Evolutionary conservation across 2,888 invertebrate species (phyloP), one percentile per base, ranked within the genome.

Genomic region (Candidula unifasciata): DNA sequence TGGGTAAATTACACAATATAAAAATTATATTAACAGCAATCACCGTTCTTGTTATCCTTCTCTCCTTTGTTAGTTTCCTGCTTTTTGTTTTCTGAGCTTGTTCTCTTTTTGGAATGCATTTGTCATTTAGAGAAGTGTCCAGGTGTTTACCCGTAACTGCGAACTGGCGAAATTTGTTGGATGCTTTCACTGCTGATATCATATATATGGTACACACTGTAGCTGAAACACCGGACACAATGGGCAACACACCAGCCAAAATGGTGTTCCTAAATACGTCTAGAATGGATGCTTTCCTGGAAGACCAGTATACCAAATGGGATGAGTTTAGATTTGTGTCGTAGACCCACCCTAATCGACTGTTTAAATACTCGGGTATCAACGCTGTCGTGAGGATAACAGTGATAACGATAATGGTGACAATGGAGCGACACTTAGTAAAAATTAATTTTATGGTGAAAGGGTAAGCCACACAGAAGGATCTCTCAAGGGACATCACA

Each of bases 1-100:
- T 77, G 3, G 77, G 77, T 57, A 77, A 33, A 13, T 77, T 57
- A 24, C 77, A 77, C 18, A 77, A 6, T 24, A 77, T 33, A n/a
- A 77, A 77, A 2, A 77, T 33, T 21, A 30, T 44, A 57, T 30
- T 35, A 10, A 77, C n/a, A 24, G n/a, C 24, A 21, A 77, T 57
- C 3, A 77, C 60, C 57, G 57, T 77, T 33, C n/a, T 77, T 13
- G 77, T 13, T 35, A 57, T 16, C 33, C n/a, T 54, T 3, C 2
- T 33, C 0, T 77, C 77, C 21, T 77, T 77, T 13, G 33, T 60
- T 24, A 27, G 13, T 5, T 33, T 24, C 2, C 24, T 71, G 35
- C 8, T 68, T 16, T 27, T 30, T 30, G 5, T 6, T n/a, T 3
- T 27, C 3, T 44, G 21, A 27, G 27, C 10, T 73, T 37, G n/a